Evolutionary conservation across 2,888 invertebrate species (phyloP).

Genomic region (Vesta saturnalis): DNA sequence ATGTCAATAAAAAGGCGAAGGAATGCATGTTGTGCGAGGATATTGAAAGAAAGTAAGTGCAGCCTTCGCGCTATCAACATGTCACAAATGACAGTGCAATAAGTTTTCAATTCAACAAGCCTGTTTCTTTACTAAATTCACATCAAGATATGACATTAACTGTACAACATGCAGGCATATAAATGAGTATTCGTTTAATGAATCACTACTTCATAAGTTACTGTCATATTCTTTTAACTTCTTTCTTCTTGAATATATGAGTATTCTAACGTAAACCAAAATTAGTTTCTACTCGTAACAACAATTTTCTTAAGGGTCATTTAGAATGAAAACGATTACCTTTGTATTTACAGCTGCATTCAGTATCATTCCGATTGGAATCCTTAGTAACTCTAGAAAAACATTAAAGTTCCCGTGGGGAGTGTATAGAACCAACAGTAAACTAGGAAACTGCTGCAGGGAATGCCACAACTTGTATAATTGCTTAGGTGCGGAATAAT

Average conservation of each 20-base stretch:
- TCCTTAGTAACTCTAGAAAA: slow-evolving; percentile 9
- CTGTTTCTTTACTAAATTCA: slow-evolving; percentile 1
- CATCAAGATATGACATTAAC: slow-evolving; percentile 2
- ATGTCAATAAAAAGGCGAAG: background rate
- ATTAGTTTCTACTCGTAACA: background rate
- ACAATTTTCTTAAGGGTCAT: slow-evolving; percentile 7
- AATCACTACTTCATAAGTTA: background rate
- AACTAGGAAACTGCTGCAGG: background rate
- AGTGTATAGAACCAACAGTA: background rate
- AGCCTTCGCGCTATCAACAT: slow-evolving; percentile 7
- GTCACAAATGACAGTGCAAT: slow-evolving; percentile 9
- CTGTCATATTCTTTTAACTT: background rate
- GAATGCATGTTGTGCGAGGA: slow-evolving; percentile 3
- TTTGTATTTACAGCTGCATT: slow-evolving; percentile 7
- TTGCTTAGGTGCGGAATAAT: slow-evolving; percentile 6
- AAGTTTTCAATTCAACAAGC: slow-evolving; percentile 9
- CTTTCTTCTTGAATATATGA: background rate
- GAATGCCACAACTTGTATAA: background rate
- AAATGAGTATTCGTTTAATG: too few species aligned
- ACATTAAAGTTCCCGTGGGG: background rate
- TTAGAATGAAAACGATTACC: background rate
- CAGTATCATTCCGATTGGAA: slow-evolving; percentile 10
- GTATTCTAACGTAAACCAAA: background rate
- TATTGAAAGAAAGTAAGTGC: slow-evolving; percentile 12
- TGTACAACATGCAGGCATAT: background rate